These are phyloP conservation scores for Chelonoidis abingdonii DNA, from an alignment of 2,113 vertebrate genomes.

Conservation along the genomic window DNA sequence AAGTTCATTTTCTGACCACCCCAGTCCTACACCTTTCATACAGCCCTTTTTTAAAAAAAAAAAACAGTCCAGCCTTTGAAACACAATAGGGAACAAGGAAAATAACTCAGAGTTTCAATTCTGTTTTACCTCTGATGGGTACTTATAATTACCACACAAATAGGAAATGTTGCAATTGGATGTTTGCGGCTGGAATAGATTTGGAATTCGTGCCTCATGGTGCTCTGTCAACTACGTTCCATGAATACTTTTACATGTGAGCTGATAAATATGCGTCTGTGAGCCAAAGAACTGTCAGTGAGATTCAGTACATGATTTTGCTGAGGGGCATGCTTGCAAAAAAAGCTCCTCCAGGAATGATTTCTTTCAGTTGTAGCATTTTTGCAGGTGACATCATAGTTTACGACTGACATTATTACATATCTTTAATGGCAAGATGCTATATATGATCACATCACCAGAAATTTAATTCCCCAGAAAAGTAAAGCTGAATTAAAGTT, in stretches of 20 bases:
- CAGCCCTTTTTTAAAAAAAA: not conserved
- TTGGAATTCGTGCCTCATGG: constrained; percentile 64
- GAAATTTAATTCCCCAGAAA: not conserved
- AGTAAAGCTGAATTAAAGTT: constrained; percentile 5
- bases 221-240: constrained; percentile 62
- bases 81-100: constrained; percentile 25
- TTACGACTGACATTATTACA: constrained; percentile 17
- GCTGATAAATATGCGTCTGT: constrained; percentile 51
- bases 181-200: constrained; percentile 57
- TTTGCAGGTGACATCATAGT: not conserved
- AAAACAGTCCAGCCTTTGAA: constrained; percentile 29
- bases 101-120: constrained; percentile 20
- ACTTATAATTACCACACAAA: constrained; percentile 64
- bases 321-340: not conserved
- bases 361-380: constrained; percentile 17
- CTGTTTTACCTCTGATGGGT: constrained; percentile 44
- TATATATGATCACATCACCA: not conserved
- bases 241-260: constrained; percentile 36
- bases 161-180: constrained; percentile 49
- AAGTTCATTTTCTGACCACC: not conserved
- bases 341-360: not conserved
- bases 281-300: constrained; percentile 29
- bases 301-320: constrained; percentile 38
- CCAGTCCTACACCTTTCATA: not conserved
- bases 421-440: constrained; percentile 17